Conservation (phyloP, 2,888 invertebrate genomes). For the Azorinus chamasolen region DNA sequence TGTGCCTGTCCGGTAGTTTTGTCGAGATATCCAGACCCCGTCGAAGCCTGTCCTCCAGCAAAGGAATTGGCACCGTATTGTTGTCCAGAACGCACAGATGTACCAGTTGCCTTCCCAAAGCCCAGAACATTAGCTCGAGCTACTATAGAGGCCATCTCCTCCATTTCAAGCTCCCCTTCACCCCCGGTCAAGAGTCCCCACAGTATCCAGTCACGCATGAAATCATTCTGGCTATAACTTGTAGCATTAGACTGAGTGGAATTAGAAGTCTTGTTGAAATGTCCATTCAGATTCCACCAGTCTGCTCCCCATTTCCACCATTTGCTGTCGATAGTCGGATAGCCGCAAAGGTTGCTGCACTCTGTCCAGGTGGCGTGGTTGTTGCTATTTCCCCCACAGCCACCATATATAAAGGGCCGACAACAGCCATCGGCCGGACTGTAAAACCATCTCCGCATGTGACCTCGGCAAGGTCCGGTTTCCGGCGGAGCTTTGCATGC, state of each 20-base stretch:
- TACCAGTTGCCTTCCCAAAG: slow-evolving; percentile 2
- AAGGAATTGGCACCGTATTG: too few relatives aligned
- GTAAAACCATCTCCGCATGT: slow-evolving; percentile 53
- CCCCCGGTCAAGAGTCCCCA: slow-evolving; percentile 34
- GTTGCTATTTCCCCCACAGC: slow-evolving; percentile 61
- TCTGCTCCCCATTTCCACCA: slow-evolving; percentile 55
- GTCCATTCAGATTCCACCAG: slow-evolving; percentile 12
- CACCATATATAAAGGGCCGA: slow-evolving; percentile 61
- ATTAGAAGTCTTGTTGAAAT: neutral
- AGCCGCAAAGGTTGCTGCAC: slow-evolving; percentile 51
- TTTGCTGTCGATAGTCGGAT: slow-evolving; percentile 38
- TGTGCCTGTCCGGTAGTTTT: neutral
- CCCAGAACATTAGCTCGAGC: slow-evolving; percentile 31
- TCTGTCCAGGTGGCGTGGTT: slow-evolving; percentile 46
- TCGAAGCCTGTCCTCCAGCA: slow-evolving; percentile 43
- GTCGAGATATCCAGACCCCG: neutral
- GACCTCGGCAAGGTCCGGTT: slow-evolving; percentile 58
- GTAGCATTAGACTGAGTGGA: neutral
- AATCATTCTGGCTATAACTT: slow-evolving; percentile 28
- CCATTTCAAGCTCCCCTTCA: slow-evolving; percentile 46
- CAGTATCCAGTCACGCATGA: slow-evolving; percentile 55
- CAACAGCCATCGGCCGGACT: slow-evolving; percentile 56
- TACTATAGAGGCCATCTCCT: slow-evolving; percentile 32
- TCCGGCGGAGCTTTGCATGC: slow-evolving; percentile 55
- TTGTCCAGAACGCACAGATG: neutral